Evolutionary conservation across 2,113 vertebrate genomes (phyloP).

Genomic region (Condylura cristata): DNA sequence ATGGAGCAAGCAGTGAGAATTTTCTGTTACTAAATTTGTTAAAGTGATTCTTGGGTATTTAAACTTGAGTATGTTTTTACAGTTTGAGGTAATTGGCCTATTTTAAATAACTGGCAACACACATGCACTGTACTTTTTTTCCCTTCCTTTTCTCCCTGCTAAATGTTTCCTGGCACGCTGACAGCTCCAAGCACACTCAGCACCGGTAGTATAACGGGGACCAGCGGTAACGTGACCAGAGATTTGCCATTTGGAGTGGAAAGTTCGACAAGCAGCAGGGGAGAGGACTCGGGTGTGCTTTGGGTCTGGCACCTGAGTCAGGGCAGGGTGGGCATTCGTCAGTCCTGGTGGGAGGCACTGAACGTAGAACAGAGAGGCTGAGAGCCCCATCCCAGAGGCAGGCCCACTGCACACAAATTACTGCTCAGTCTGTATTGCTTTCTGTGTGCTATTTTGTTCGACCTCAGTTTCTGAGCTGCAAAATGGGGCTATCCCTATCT

Average conservation of each 20-base stretch:
- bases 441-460: not conserved
- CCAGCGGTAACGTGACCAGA: not conserved
- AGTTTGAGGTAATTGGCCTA: conserved; percentile 80
- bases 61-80: conserved; percentile 76
- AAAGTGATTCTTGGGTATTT: conserved; percentile 71
- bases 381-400: not conserved
- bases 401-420: not conserved
- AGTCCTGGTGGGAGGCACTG: not conserved
- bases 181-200: not conserved
- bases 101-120: conserved; percentile 79
- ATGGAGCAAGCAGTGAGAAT: conserved; percentile 62
- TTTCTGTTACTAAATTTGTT: conserved; percentile 73
- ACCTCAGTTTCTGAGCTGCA: not conserved
- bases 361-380: not conserved
- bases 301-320: not conserved
- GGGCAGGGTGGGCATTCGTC: not conserved
- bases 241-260: not conserved
- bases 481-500: not conserved
- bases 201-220: not conserved
- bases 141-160: not conserved
- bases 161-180: conserved; percentile 21
- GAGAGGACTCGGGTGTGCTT: not conserved
- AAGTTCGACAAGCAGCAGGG: not conserved
- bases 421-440: not conserved
- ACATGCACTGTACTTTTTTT: conserved; percentile 60